Percentiles rank a stretch among this genome's conserved stretches.
Evolutionary conservation across 2,797 vertebrate genomes (phyloP).

Genomic region (Leptoclinus maculatus): DNA sequence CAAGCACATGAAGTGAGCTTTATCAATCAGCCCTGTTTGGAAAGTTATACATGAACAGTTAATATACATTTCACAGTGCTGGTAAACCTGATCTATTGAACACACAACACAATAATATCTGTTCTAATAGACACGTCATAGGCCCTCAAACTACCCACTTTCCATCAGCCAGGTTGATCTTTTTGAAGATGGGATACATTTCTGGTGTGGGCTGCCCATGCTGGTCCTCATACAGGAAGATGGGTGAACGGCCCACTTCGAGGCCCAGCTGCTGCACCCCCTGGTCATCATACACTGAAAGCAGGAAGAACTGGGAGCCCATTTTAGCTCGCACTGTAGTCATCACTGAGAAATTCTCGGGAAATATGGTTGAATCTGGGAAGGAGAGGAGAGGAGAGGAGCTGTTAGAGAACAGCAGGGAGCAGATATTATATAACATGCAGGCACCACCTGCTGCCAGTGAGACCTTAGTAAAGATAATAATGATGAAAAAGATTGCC

Average conservation of each 20-base stretch:
- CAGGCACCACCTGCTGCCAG: conserved; percentile 43
- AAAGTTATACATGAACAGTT: conserved; percentile 14
- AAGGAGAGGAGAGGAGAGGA: neutral
- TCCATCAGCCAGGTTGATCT: conserved; percentile 89
- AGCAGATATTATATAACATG: conserved; percentile 47
- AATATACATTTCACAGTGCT: neutral
- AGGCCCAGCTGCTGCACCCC: conserved; percentile 90
- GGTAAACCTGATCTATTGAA: neutral
- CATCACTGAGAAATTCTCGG: conserved; percentile 90
- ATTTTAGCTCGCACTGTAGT: conserved; percentile 86
- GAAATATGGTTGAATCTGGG: conserved; percentile 86
- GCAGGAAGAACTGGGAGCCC: conserved; percentile 86
- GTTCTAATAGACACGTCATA: neutral
- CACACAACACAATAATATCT: neutral
- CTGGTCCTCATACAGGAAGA: conserved; percentile 90
- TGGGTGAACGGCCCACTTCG: conserved; percentile 86
- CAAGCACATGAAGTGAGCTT: neutral
- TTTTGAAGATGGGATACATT: conserved; percentile 87
- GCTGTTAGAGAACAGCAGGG: conserved; percentile 42
- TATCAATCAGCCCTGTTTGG: conserved; percentile 5
- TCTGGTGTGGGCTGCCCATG: conserved; percentile 83
- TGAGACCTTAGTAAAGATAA: conserved; percentile 58
- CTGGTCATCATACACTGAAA: conserved; percentile 88
- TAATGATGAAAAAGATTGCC: conserved; percentile 60
- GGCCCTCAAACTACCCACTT: conserved; percentile 83